These are phyloP conservation scores for Urophycis tenuis DNA, from an alignment of 2,797 vertebrate genomes.

Conservation along the genomic window DNA sequence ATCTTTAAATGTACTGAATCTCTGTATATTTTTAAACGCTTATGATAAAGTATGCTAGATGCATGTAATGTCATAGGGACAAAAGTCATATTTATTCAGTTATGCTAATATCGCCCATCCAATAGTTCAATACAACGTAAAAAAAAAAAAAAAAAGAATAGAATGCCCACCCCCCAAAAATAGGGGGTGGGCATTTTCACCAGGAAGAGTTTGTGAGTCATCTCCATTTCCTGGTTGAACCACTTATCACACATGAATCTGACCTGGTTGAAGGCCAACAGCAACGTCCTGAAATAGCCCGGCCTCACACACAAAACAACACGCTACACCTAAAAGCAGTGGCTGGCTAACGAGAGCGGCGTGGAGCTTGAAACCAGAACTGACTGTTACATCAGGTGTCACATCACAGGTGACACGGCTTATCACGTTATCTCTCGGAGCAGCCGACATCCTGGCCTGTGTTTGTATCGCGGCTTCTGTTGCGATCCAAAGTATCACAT, in stretches of 20 bases:
- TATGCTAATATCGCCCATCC: not conserved
- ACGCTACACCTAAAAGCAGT: not conserved
- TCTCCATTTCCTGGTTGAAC: constrained; percentile 41
- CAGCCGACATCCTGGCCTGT: constrained; percentile 18
- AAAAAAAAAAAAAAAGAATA: no score
- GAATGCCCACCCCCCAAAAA: no score
- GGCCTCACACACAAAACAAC: constrained; percentile 47
- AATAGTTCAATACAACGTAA: no score
- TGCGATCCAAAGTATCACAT: not conserved
- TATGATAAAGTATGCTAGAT: not conserved
- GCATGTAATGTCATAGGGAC: not conserved
- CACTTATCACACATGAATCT: constrained; percentile 37
- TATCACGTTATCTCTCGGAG: constrained; percentile 27
- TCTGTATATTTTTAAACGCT: not conserved
- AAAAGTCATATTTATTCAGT: not conserved
- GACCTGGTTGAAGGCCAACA: constrained; percentile 34
- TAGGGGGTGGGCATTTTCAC: not conserved
- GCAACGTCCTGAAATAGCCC: constrained; percentile 52
- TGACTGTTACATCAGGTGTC: constrained; percentile 63
- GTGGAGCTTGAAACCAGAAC: constrained; percentile 33
- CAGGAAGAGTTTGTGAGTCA: constrained; percentile 41
- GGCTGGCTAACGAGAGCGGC: constrained; percentile 47
- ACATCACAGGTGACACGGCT: constrained; percentile 53
- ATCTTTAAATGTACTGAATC: not conserved
- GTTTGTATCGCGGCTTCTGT: not conserved